Percentiles rank a stretch among this genome's conserved stretches.
phyloP scores from a whole-genome alignment of 2,888 invertebrate species.

The Synergus japonicus region DNA sequence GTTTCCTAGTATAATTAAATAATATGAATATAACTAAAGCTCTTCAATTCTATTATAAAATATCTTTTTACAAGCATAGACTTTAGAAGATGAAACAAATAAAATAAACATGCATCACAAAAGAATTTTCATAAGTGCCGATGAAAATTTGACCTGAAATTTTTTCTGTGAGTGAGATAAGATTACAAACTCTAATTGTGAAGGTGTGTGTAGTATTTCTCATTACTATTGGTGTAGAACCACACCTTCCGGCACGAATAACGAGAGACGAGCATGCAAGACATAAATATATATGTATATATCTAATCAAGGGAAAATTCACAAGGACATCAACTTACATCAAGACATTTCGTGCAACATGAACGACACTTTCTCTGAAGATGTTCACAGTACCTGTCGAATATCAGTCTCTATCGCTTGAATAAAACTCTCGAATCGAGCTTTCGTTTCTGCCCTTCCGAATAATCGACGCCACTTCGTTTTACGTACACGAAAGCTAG shows the following conservation, averaged over 20 bases:
- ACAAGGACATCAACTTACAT: constrained; percentile 64
- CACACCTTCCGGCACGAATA: not conserved
- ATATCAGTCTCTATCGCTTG: constrained; percentile 5
- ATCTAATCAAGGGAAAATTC: constrained; percentile 13
- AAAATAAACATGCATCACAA: no score
- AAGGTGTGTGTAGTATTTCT: not conserved
- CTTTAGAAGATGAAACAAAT: no score
- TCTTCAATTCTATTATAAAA: no score
- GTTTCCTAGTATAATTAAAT: no score
- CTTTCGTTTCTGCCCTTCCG: not conserved
- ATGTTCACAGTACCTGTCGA: constrained; percentile 42
- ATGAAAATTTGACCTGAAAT: not conserved
- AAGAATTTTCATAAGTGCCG: not conserved
- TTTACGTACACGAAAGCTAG: constrained; percentile 1
- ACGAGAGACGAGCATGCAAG: not conserved
- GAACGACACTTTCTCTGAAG: constrained; percentile 60
- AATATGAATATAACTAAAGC: no score
- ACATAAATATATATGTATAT: not conserved
- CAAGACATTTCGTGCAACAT: constrained; percentile 70
- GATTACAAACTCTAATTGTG: not conserved
- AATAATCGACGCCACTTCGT: constrained; percentile 19
- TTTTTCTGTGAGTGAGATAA: not conserved
- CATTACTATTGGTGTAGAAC: not conserved
- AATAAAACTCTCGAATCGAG: not conserved
- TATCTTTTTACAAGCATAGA: no score